Percentiles rank a stretch among this genome's conserved stretches.
Conservation (phyloP, 2,113 vertebrate species). For the Myanophis thanlyinensis region DNA sequence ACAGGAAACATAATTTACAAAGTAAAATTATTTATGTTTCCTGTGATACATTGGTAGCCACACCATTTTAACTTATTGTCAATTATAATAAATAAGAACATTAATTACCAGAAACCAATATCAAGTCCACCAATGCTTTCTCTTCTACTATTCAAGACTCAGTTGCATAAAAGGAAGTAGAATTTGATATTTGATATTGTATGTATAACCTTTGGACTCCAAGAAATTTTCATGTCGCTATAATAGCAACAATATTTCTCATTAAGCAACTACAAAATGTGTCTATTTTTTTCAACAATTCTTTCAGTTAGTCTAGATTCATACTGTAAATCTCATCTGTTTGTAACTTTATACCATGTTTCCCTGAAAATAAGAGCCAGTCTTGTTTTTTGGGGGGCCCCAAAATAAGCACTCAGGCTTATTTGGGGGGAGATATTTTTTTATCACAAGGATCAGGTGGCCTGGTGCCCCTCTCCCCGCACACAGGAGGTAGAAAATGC, state of each 20-base stretch:
- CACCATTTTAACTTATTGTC: neutral
- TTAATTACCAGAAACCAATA: neutral
- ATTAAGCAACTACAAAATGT: neutral
- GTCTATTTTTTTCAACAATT: neutral
- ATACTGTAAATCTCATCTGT: neutral
- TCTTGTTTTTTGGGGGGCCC: no score
- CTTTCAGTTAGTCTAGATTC: neutral
- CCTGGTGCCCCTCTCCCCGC: no score
- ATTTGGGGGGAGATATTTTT: no score
- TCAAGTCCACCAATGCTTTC: neutral
- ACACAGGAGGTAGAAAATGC: no score
- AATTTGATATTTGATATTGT: neutral
- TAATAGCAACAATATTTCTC: neutral
- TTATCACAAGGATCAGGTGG: no score
- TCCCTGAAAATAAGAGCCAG: no score
- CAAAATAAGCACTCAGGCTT: no score
- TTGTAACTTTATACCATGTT: neutral
- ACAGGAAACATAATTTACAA: rapidly evolving
- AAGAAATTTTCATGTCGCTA: neutral
- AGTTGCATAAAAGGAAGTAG: neutral
- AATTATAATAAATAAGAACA: neutral
- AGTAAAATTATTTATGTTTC: neutral
- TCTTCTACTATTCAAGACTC: neutral
- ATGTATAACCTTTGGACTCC: neutral
- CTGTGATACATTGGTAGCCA: neutral